Evolutionary conservation across 2,888 invertebrate genomes (phyloP).

Genomic region (Colostygia pectinataria): DNA sequence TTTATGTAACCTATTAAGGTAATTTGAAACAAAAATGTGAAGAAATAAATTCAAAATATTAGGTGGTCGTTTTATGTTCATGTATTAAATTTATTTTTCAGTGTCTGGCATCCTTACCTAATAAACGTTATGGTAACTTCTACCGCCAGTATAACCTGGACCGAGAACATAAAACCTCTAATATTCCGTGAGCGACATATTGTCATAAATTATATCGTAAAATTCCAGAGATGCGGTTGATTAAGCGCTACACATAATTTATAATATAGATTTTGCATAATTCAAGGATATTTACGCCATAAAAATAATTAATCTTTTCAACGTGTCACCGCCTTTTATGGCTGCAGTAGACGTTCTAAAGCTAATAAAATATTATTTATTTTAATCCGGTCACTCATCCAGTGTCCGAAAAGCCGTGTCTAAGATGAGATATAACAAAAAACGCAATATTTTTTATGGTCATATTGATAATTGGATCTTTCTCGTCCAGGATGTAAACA

Average conservation of each 20-base stretch:
- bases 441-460: not conserved
- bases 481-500: not conserved
- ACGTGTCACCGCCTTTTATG: constrained; percentile 34
- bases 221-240: constrained; percentile 23
- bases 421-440: not conserved
- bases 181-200: constrained; percentile 21
- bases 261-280: constrained; percentile 31
- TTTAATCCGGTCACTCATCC: constrained; percentile 18
- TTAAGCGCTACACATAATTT: constrained; percentile 26
- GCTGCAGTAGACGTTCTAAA: constrained; percentile 23
- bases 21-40: too few species aligned
- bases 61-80: too few species aligned
- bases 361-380: constrained; percentile 21
- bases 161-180: constrained; percentile 20
- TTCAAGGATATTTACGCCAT: constrained; percentile 25
- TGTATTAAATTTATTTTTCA: not conserved
- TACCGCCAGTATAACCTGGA: not conserved
- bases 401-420: not conserved
- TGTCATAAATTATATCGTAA: constrained; percentile 29
- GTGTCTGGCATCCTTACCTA: not conserved
- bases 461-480: not conserved
- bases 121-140: constrained; percentile 2
- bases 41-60: too few species aligned
- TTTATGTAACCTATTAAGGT: too few species aligned
- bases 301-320: constrained; percentile 29